Percentiles rank a stretch among this genome's conserved stretches.
These are phyloP conservation scores for Hippocampus abdominalis DNA, from an alignment of 2,113 vertebrate species.

Conservation along the genomic window DNA sequence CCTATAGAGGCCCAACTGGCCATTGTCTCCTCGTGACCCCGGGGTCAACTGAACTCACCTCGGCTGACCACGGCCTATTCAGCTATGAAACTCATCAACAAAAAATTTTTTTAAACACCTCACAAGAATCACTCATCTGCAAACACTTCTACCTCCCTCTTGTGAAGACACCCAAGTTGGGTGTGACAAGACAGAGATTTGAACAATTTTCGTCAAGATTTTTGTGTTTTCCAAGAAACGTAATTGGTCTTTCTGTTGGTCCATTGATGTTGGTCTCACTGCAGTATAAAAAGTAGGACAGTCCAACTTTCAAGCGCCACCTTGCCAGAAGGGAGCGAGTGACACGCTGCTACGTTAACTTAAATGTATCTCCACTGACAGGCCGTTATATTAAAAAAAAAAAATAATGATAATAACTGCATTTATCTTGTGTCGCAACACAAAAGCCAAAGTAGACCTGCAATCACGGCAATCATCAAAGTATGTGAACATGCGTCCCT, in stretches of 20 bases:
- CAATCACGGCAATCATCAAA: slow-evolving; percentile 14
- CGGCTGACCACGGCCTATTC: slow-evolving; percentile 58
- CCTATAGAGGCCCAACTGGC: slow-evolving; percentile 54
- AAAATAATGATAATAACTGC: neutral
- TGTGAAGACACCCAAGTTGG: neutral
- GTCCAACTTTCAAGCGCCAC: neutral
- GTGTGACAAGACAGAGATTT: neutral
- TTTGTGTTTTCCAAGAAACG: neutral
- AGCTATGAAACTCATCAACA: slow-evolving; percentile 54
- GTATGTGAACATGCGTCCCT: slow-evolving; percentile 49
- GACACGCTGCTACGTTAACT: neutral
- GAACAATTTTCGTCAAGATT: neutral
- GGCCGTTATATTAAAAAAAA: neutral
- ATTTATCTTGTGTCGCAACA: neutral
- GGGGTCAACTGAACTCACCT: slow-evolving; percentile 68
- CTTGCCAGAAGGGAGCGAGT: slow-evolving; percentile 10
- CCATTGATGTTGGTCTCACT: neutral
- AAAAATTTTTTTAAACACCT: slow-evolving; percentile 62
- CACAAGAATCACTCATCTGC: slow-evolving; percentile 29
- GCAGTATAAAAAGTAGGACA: neutral
- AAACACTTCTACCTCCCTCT: neutral
- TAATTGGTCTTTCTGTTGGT: neutral
- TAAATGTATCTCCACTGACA: neutral
- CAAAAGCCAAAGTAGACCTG: slow-evolving; percentile 12
- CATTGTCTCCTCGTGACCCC: slow-evolving; percentile 64